Conservation (phyloP, 35 echinoderm and acorn worm species). For the Acanthaster planci region DNA sequence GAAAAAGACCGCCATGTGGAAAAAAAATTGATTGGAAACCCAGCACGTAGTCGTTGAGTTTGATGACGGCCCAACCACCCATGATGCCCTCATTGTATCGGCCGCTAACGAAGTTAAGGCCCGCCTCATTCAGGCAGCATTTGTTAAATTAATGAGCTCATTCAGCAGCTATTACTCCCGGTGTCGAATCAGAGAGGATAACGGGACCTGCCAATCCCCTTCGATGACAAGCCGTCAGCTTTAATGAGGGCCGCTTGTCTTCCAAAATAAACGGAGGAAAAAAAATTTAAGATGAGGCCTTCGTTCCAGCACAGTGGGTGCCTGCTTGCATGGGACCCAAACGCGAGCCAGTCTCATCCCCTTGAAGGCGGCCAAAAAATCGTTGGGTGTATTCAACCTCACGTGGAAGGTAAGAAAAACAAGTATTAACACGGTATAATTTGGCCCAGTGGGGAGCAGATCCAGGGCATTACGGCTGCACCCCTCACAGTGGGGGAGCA, state of each 20-base stretch:
- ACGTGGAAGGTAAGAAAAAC: neutral
- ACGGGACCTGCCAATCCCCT: conserved; percentile 17
- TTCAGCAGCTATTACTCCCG: neutral
- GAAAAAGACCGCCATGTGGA: no score
- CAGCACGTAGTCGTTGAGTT: no score
- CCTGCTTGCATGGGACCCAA: no score
- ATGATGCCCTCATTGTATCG: neutral
- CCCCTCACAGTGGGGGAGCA: neutral
- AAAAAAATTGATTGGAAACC: no score
- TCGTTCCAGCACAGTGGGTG: no score
- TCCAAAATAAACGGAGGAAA: neutral
- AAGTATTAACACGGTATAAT: neutral
- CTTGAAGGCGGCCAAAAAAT: no score
- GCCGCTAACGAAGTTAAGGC: conserved; percentile 19
- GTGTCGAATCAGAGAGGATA: neutral
- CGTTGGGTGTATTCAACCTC: no score
- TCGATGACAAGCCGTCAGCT: conserved; percentile 15
- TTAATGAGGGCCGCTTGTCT: conserved; percentile 23
- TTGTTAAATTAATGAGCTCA: conserved; percentile 21
- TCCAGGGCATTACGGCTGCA: neutral
- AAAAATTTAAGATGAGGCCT: no score
- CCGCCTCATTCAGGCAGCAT: conserved; percentile 6
- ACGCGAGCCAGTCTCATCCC: no score
- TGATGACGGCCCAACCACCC: conserved; percentile 1
- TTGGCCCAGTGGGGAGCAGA: neutral